Percentiles rank a stretch among this genome's conserved stretches.
Conservation (phyloP, 2,113 vertebrate species). For the Antigone vipio region DNA sequence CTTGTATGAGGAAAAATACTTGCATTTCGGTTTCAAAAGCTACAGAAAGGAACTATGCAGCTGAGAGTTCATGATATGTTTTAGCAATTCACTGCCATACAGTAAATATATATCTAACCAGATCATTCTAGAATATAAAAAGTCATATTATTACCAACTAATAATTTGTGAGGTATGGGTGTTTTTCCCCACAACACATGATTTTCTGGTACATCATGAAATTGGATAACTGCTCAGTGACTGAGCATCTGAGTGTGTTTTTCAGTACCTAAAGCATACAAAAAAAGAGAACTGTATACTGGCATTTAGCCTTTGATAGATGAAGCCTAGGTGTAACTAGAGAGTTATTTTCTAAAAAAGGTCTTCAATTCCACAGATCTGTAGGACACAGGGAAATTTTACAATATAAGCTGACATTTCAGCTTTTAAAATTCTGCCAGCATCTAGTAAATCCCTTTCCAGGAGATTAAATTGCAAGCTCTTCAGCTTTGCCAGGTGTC, state of each 20-base stretch:
- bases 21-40: not conserved
- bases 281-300: not conserved
- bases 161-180: rapidly evolving
- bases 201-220: not conserved
- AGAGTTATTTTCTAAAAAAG: not conserved
- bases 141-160: not conserved
- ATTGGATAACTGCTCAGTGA: not conserved
- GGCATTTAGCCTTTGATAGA: not conserved
- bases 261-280: not conserved
- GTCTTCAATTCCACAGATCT: not conserved
- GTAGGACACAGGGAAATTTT: not conserved
- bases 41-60: not conserved
- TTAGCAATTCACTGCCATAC: not conserved
- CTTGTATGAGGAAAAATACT: not conserved
- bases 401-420: not conserved
- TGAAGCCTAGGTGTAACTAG: not conserved
- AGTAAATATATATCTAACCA: not conserved
- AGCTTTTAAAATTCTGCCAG: not conserved
- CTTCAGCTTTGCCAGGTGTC: constrained; percentile 12
- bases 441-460: not conserved
- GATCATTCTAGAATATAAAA: not conserved
- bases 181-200: not conserved
- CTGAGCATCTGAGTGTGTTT: not conserved
- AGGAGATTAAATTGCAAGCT: not conserved
- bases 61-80: not conserved